phyloP scores from a whole-genome alignment of 2,113 vertebrate species.

The Cairina moschata region DNA sequence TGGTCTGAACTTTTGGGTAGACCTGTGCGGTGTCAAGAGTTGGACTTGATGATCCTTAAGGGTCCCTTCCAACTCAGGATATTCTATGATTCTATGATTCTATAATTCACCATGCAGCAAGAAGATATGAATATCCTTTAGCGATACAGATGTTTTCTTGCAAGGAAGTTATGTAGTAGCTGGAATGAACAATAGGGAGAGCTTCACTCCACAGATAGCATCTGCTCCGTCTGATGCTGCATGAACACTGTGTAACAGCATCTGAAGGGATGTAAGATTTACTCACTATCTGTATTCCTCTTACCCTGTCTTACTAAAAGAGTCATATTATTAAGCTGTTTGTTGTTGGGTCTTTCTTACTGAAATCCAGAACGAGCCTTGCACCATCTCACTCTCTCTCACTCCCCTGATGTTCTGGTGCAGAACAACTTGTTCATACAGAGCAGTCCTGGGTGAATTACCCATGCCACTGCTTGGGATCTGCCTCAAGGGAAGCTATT shows the following conservation, averaged over 20 bases:
- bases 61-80: no score
- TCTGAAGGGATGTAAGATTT: neutral
- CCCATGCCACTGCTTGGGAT: neutral
- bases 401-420: neutral
- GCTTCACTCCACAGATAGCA: neutral
- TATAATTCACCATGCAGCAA: no score
- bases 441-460: neutral
- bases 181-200: neutral
- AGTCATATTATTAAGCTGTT: neutral
- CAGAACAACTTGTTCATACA: neutral
- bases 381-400: neutral
- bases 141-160: no score
- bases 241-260: accelerated
- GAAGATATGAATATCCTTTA: no score
- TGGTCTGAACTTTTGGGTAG: no score
- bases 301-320: neutral
- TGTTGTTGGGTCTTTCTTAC: neutral
- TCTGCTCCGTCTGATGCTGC: neutral
- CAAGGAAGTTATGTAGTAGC: neutral
- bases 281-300: neutral
- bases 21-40: no score
- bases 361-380: neutral
- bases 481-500: neutral
- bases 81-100: no score
- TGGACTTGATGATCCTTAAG: no score